phyloP scores from a whole-genome alignment of 2,113 vertebrate genomes.

The Rhabdomys dilectus region DNA sequence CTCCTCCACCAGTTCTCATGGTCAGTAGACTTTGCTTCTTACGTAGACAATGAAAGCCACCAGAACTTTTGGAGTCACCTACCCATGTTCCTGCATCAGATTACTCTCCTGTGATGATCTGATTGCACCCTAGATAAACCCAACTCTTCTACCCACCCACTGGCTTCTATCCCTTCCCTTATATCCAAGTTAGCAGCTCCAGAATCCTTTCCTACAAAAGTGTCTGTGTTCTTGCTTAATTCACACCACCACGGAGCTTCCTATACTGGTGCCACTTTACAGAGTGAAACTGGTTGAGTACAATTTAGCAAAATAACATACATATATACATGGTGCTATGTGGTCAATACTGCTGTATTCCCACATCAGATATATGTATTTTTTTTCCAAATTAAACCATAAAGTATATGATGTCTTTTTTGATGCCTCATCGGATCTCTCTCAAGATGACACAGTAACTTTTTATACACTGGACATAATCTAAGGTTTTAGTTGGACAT shows the following conservation, averaged over 20 bases:
- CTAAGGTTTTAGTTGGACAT: neutral
- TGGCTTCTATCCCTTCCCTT: neutral
- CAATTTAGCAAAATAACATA: neutral
- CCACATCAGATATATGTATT: neutral
- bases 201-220: neutral
- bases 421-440: neutral
- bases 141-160: neutral
- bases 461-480: neutral
- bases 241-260: neutral
- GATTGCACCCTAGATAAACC: neutral
- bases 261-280: neutral
- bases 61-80: neutral
- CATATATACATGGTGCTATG: neutral
- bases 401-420: neutral
- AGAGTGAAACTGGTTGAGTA: neutral
- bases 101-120: neutral
- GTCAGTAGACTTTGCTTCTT: neutral
- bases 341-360: neutral
- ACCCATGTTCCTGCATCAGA: neutral
- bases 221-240: neutral
- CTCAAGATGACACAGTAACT: neutral
- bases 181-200: neutral
- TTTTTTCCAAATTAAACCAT: neutral
- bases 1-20: neutral
- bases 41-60: neutral